Evolutionary conservation across 2,888 invertebrate genomes (phyloP).

Genomic region (Drosophila kambysellisi): DNA sequence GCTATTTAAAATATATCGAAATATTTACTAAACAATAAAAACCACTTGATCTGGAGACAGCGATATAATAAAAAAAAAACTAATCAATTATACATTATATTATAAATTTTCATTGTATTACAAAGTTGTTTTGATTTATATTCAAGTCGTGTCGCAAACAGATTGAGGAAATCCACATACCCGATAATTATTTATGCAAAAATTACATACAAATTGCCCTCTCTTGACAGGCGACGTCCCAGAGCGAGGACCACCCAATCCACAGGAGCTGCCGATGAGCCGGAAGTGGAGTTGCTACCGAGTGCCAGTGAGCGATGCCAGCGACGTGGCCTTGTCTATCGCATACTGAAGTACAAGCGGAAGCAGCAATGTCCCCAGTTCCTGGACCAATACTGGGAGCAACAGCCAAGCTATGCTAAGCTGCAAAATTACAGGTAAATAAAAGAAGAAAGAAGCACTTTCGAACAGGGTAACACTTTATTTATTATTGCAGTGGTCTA

Average conservation of each 20-base stretch:
- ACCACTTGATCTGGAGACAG: neutral
- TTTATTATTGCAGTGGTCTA: slow-evolving; percentile 83
- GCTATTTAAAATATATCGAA: neutral
- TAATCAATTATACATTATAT: no score
- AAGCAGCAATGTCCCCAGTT: slow-evolving; percentile 77
- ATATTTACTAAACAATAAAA: neutral
- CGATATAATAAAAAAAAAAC: no score
- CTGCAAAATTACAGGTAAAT: slow-evolving; percentile 70
- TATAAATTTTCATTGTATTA: neutral
- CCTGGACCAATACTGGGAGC: slow-evolving; percentile 83
- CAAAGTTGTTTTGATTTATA: neutral
- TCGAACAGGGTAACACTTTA: neutral
- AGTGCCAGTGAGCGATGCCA: slow-evolving; percentile 70
- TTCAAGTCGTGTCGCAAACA: neutral
- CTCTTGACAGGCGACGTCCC: slow-evolving; percentile 64
- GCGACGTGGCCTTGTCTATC: slow-evolving; percentile 63
- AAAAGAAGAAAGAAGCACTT: neutral
- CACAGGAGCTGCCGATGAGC: slow-evolving; percentile 53
- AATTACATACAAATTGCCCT: slow-evolving; percentile 17
- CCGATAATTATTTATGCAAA: neutral
- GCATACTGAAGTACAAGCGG: slow-evolving; percentile 65
- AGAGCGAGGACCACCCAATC: slow-evolving; percentile 28
- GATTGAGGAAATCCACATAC: neutral
- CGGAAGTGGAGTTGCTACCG: slow-evolving; percentile 81
- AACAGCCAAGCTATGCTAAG: slow-evolving; percentile 82